These are phyloP conservation scores for Axis porcinus DNA, from an alignment of 2,113 vertebrate genomes.

Conservation along the genomic window DNA sequence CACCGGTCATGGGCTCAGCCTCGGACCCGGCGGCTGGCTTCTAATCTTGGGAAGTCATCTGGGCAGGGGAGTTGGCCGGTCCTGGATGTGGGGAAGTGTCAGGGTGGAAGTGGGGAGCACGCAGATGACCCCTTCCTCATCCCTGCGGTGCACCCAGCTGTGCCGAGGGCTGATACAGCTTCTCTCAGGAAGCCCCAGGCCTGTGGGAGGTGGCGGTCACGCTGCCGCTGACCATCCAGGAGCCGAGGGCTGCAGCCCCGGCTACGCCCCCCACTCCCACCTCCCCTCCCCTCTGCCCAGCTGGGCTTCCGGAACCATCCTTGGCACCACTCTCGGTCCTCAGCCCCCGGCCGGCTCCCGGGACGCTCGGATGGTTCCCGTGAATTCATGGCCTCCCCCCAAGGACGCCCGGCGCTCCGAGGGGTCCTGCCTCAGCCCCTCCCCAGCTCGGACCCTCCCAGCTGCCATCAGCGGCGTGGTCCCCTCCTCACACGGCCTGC, in stretches of 20 bases:
- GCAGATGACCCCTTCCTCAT: fast-evolving
- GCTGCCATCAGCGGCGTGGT: neutral
- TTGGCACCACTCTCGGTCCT: neutral
- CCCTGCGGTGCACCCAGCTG: fast-evolving
- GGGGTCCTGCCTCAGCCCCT: neutral
- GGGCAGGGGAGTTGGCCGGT: neutral
- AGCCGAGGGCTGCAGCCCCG: fast-evolving
- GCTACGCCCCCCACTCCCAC: fast-evolving
- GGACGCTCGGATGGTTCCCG: fast-evolving
- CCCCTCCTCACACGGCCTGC: fast-evolving
- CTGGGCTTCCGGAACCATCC: neutral
- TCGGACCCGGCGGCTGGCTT: fast-evolving
- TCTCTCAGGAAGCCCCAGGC: neutral
- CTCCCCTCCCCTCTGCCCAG: neutral
- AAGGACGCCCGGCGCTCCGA: too few relatives aligned
- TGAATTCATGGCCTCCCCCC: neutral
- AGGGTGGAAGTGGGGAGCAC: neutral
- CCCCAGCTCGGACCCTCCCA: neutral
- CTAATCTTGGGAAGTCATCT: neutral
- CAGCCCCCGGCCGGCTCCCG: fast-evolving
- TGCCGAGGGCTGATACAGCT: fast-evolving
- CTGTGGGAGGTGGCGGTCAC: fast-evolving
- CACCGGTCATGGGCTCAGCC: neutral
- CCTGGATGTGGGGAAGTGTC: neutral
- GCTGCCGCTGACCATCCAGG: neutral